phyloP scores from a whole-genome alignment of 2,888 invertebrate species.

The Drosophila fungiperda region DNA sequence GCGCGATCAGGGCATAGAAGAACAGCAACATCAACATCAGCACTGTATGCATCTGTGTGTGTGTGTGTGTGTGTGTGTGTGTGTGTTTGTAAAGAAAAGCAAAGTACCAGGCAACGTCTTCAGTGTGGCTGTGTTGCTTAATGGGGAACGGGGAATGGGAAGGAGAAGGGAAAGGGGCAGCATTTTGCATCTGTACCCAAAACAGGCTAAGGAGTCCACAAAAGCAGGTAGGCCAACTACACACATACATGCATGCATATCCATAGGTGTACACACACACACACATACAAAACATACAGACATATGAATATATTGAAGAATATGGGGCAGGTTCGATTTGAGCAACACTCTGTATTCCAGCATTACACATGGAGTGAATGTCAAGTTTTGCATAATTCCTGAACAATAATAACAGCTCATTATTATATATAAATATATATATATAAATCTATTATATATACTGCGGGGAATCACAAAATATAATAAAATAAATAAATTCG shows the following conservation, averaged over 20 bases:
- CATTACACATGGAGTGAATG: background rate
- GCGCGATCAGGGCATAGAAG: constrained; percentile 46
- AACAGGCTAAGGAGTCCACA: constrained; percentile 52
- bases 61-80: constrained; percentile 15
- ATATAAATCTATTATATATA: too few species aligned
- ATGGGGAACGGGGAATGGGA: background rate
- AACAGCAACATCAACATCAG: constrained; percentile 35
- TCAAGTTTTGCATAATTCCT: background rate
- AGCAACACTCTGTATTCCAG: constrained; percentile 23
- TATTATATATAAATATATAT: background rate
- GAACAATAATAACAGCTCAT: background rate
- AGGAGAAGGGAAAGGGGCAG: constrained; percentile 11
- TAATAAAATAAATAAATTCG: background rate
- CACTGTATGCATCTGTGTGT: constrained; percentile 6
- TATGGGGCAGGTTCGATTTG: constrained; percentile 45
- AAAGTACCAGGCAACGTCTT: constrained; percentile 50
- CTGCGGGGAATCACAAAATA: background rate
- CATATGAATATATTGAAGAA: constrained; percentile 26
- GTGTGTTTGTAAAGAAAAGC: constrained; percentile 46
- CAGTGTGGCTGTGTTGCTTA: constrained; percentile 38
- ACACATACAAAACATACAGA: constrained; percentile 3
- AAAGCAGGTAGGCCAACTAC: constrained; percentile 50
- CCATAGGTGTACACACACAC: background rate
- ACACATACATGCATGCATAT: constrained; percentile 5
- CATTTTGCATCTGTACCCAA: constrained; percentile 59